These are phyloP conservation scores for Torymus texanus DNA, from an alignment of 2,888 invertebrate species.

Conservation along the genomic window DNA sequence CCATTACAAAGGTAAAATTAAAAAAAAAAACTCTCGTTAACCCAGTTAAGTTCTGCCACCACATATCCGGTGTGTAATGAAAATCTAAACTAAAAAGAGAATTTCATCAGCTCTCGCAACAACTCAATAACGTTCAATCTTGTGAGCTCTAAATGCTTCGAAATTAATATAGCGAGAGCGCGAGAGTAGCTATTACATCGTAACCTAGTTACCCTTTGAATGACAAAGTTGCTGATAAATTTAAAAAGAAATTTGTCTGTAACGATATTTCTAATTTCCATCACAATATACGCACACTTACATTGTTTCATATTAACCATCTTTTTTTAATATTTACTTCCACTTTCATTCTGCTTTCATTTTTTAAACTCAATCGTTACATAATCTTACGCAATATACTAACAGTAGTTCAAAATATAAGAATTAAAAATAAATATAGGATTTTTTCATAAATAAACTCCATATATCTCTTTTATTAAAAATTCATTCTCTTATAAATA, in stretches of 20 bases:
- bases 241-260: background rate
- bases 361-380: too few species aligned
- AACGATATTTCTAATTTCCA: background rate
- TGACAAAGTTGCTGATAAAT: background rate
- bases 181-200: conserved; percentile 8
- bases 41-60: too few species aligned
- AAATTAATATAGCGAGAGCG: conserved; percentile 16
- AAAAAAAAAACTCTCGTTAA: too few species aligned
- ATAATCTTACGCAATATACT: too few species aligned
- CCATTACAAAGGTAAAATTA: too few species aligned
- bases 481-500: background rate
- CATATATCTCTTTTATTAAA: background rate
- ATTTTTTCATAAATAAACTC: too few species aligned
- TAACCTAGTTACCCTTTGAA: conserved; percentile 21
- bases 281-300: background rate
- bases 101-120: background rate
- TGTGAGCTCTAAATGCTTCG: background rate
- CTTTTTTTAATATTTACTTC: too few species aligned
- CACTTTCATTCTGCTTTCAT: too few species aligned
- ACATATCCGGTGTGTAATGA: background rate
- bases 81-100: conserved; percentile 4
- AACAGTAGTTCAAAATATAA: too few species aligned
- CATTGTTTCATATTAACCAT: too few species aligned
- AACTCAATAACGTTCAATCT: conserved; percentile 12
- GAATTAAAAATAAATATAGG: too few species aligned